Evolutionary conservation across 2,797 vertebrate genomes (phyloP), one percentile per base, ranked within the genome.

Genomic region (Oreonectes daqikongensis): DNA sequence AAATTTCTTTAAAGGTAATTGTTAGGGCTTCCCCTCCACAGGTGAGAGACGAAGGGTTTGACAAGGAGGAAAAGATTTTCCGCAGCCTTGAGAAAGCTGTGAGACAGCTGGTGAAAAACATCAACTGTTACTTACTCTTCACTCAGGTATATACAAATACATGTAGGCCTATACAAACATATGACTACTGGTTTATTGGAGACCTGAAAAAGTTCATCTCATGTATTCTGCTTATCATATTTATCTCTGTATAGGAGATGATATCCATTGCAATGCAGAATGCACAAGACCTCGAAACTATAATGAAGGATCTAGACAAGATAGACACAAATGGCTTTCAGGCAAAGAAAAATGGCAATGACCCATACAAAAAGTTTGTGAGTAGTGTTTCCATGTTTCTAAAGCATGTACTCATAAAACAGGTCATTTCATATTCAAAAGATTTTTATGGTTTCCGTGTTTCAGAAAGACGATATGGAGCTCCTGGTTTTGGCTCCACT

Each of bases 31-130:
- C 2, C 10, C 64, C 35, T 72, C 10, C 3, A 63, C 77, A 99
- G 97, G 96, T 98, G 73, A 97, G 94, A 92, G 97, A 99, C 82
- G 92, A 92, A 88, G 91, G 90, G 18, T 99, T 99, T 84, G 94
- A 98, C 61, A 93, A 88, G 82, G 96, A 98, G 85, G 97, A 99
- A 85, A 98, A 97, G 77, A 79, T 95, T 38, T 99, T 99, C 84
- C 92, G 95, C 81, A 91, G 89, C 81, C 90, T 98, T 83, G 97
- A 99, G 88, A 99, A 98, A 89, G 94, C 94, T 0, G 94, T 96
- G 76, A 94, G 94, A 84, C 89, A 88, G 42, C 93, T 95, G 22
- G 87, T 94, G 75, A 99, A 95, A 90, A 96, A 98, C 61, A 87
- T 95, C 78, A 92, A 92, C 0, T 90, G 87, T 75, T 97, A 92